Evolutionary conservation across 1,140 invertebrate genomes (phyloP), one percentile per base, ranked within the genome.

Genomic region (Popillia japonica): DNA sequence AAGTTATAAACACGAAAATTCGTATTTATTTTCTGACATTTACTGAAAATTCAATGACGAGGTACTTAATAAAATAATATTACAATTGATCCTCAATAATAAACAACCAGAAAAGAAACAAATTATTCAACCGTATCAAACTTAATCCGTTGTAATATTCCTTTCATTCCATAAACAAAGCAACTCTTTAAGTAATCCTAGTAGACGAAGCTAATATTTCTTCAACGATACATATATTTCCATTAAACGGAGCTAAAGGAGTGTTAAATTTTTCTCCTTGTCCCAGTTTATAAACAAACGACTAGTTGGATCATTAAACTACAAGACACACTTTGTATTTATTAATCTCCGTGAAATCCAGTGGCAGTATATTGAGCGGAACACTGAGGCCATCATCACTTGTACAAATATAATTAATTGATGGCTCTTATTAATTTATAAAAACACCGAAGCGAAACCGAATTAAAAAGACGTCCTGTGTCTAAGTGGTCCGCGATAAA

Each of bases 291-390:
- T 27, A 27, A 14, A 27, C 11, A 22, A 10, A 20, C 61, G 61
- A 68, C 17, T 22, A 22, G 14, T 55, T 68, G 27, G 10, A 68
- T 68, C 61, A 20, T 68, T 34, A 68, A 68, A 34, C 27, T 7
- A 68, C 61, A 68, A 68, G 61, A 34, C 20, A 68, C 61, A 68
- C 61, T 68, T 68, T 68, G 61, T 68, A 68, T 68, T 68, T 68
- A 68, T 68, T 68, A 68, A 68, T 68, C 61, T 23, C 61, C 7
- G 22, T 68, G 22, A 27, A 68, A 68, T 34, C 20, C 27, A 6
- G 61, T 10, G 11, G 27, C 22, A 11, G 61, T 8, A 68, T 68
- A 68, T 68, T 68, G 22, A 68, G 61, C 61, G 61, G 20, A 68
- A 68, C 61, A 68, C 23, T 27, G 27, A 68, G 48, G 22, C 27